phyloP scores from a whole-genome alignment of 2,888 invertebrate genomes.

The Noctua janthina region DNA sequence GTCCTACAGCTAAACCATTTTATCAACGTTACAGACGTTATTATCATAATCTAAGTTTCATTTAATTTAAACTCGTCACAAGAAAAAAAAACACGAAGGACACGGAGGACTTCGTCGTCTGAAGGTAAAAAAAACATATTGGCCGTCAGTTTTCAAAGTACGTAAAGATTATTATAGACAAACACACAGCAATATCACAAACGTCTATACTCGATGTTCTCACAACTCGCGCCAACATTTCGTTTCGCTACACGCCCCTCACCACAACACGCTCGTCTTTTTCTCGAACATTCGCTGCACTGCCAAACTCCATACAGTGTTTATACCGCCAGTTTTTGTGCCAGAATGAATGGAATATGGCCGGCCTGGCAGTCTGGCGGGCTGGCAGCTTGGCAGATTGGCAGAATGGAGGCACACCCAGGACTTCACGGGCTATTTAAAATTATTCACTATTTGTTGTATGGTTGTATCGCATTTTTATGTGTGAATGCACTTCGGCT shows the following conservation, averaged over 20 bases:
- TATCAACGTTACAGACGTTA: neutral
- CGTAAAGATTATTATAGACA: too few species aligned
- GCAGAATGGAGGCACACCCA: slow-evolving; percentile 51
- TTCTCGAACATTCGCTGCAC: slow-evolving; percentile 72
- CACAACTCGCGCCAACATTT: slow-evolving; percentile 19
- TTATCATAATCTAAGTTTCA: neutral
- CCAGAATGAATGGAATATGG: slow-evolving; percentile 76
- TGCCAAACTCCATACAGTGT: slow-evolving; percentile 76
- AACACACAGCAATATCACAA: too few species aligned
- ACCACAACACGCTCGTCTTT: slow-evolving; percentile 76
- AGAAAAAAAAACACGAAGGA: too few species aligned
- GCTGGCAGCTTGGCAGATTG: slow-evolving; percentile 61
- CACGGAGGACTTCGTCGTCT: too few species aligned
- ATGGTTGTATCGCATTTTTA: slow-evolving; percentile 65
- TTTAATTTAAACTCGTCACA: neutral
- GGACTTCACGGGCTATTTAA: slow-evolving; percentile 71
- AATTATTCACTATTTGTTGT: slow-evolving; percentile 69
- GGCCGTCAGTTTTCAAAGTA: too few species aligned
- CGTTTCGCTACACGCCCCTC: slow-evolving; percentile 62
- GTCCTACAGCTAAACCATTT: neutral
- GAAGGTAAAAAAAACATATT: neutral
- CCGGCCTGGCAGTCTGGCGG: slow-evolving; percentile 62
- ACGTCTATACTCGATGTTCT: slow-evolving; percentile 16
- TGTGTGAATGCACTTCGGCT: slow-evolving; percentile 49
- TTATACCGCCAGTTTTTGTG: slow-evolving; percentile 68